phyloP scores from a whole-genome alignment of 2,888 invertebrate genomes.

The Drosophila setosimentum region DNA sequence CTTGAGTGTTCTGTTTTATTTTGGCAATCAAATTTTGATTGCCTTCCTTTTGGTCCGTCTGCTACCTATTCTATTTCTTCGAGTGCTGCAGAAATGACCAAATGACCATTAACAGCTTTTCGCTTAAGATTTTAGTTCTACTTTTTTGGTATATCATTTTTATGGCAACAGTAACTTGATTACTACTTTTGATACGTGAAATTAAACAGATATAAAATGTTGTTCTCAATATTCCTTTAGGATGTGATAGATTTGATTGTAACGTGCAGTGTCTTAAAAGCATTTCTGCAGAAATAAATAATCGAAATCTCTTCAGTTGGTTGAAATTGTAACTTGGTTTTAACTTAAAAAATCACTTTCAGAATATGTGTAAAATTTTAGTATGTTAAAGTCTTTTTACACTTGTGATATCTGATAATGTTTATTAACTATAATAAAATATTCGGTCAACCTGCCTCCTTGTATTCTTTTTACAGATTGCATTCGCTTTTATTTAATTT shows the following conservation, averaged over 20 bases:
- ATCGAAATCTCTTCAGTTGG: not conserved
- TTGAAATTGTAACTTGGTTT: not conserved
- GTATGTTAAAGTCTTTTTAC: not conserved
- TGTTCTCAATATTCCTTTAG: not conserved
- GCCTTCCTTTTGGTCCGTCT: constrained; percentile 12
- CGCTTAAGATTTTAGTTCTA: constrained; percentile 5
- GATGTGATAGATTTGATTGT: not conserved
- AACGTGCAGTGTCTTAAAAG: not conserved
- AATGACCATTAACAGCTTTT: constrained; percentile 18
- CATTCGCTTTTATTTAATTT: constrained; percentile 40
- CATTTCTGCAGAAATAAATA: not conserved
- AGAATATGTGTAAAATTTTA: not conserved
- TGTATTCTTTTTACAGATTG: constrained; percentile 26
- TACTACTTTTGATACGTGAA: constrained; percentile 27
- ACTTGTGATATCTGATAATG: not conserved
- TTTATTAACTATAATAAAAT: not conserved
- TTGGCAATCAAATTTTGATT: constrained; percentile 69
- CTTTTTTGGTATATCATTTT: constrained; percentile 19
- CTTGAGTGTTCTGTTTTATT: constrained; percentile 58
- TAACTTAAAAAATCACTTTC: not conserved
- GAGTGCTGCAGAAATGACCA: constrained; percentile 18
- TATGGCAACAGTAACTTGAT: constrained; percentile 11
- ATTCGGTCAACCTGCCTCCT: not conserved
- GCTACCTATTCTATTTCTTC: constrained; percentile 26
- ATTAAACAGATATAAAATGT: not conserved